These are phyloP conservation scores for Limulus polyphemus DNA, from an alignment of 2,888 invertebrate genomes.

Conservation along the genomic window DNA sequence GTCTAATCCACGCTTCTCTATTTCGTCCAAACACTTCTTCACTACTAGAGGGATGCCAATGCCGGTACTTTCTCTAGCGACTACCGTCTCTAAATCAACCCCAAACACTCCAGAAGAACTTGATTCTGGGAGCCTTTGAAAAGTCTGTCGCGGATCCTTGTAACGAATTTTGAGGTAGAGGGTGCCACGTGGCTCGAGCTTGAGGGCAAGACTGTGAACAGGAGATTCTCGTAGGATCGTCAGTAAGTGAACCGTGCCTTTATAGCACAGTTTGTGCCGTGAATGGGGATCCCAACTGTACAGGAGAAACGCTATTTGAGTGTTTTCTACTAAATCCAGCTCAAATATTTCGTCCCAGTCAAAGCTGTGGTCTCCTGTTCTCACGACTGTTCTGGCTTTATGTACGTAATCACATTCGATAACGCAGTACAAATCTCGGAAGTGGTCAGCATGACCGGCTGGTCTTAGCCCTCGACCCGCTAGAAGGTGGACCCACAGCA, in stretches of 20 bases:
- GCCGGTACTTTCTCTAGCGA: slow-evolving; percentile 52
- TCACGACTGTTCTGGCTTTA: slow-evolving; percentile 89
- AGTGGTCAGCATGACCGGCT: slow-evolving; percentile 12
- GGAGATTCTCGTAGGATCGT: slow-evolving; percentile 24
- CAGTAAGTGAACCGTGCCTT: slow-evolving; percentile 54
- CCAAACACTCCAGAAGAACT: slow-evolving; percentile 42
- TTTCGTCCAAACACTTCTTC: slow-evolving; percentile 86
- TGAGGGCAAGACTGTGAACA: slow-evolving; percentile 57
- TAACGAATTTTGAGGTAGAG: slow-evolving; percentile 74
- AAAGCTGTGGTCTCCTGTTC: slow-evolving; percentile 82
- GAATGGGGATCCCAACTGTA: slow-evolving; percentile 99
- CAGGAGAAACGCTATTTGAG: slow-evolving; percentile 86
- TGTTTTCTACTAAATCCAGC: slow-evolving; percentile 83
- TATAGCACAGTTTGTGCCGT: slow-evolving; percentile 85
- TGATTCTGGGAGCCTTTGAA: slow-evolving; percentile 48
- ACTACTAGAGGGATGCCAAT: slow-evolving; percentile 75
- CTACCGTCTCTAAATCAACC: slow-evolving; percentile 43
- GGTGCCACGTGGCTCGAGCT: slow-evolving; percentile 78
- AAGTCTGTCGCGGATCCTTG: slow-evolving; percentile 75
- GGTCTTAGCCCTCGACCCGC: slow-evolving; percentile 64
- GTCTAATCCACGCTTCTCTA: slow-evolving; percentile 84
- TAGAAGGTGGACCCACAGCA: slow-evolving; percentile 77
- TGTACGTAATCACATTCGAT: slow-evolving; percentile 93
- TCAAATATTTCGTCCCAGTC: slow-evolving; percentile 99
- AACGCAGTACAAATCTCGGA: slow-evolving; percentile 88